Evolutionary conservation across 2,113 vertebrate species (phyloP).

Genomic region (Cygnus atratus): DNA sequence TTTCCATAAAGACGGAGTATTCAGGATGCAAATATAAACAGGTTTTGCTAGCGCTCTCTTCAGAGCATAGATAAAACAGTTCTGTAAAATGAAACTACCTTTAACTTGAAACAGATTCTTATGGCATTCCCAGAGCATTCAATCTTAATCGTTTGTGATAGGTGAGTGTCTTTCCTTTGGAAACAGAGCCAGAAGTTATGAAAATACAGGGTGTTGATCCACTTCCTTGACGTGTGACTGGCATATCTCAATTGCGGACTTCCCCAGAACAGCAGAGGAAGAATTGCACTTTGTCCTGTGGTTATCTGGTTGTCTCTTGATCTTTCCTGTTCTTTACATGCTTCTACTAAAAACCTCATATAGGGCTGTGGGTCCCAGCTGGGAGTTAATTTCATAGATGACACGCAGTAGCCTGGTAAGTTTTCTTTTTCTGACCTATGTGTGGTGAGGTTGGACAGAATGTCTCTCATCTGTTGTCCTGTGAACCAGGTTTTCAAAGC

Average conservation of each 20-base stretch:
- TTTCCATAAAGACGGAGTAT: neutral
- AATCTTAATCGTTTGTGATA: neutral
- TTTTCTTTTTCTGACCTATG: neutral
- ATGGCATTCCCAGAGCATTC: neutral
- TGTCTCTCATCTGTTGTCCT: neutral
- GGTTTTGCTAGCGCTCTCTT: neutral
- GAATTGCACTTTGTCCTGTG: neutral
- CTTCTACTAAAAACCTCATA: neutral
- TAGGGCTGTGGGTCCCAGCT: neutral
- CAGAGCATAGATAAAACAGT: neutral
- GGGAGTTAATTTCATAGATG: neutral
- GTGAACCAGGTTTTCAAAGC: constrained; percentile 24
- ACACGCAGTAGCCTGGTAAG: neutral
- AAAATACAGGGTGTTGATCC: neutral
- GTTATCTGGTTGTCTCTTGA: neutral
- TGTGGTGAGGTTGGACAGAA: neutral
- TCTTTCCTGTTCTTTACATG: neutral
- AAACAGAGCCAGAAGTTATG: neutral
- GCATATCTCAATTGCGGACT: neutral
- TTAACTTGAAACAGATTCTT: neutral
- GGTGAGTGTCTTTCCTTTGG: neutral
- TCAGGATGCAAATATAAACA: neutral
- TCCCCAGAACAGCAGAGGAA: constrained; percentile 3
- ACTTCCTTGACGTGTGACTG: neutral
- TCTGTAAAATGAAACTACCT: neutral